Evolutionary conservation across 2,888 invertebrate genomes (phyloP), one percentile per base, ranked within the genome.

Genomic region (Trissonchulus latispiculum): DNA sequence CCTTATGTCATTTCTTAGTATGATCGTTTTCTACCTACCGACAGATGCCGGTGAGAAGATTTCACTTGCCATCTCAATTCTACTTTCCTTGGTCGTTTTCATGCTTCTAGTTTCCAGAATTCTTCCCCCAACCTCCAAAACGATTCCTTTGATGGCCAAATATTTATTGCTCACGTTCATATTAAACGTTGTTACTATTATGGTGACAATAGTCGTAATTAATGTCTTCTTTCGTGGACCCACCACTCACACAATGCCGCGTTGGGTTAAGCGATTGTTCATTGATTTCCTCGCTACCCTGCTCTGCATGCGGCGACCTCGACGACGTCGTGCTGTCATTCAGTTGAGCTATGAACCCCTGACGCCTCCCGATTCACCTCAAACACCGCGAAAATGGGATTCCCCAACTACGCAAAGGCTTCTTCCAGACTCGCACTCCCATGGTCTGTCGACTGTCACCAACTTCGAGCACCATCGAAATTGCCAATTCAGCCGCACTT

Each of bases 11-110:
- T 99, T 99, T 86, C 90, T 99, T 79, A 96, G 95, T 84, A 95
- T 99, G 70, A 89, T 97, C 79, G 97, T 99, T 75, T 99, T 99
- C 86, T 97, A 97, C 84, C 87, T 99, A 82, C 99, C 99, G 36
- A 96, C 97, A 35, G 99, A 97, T 86, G 96, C 96, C 75, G 96
- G 96, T 72, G 95, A 95, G 87, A 96, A 96, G 88, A 84, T 86
- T 79, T 86, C 86, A 23, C 79, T 86, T 75, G 85, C 85, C 80
- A 99, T 99, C 84, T 96, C 95, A 85, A 97, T 99, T 89, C 88
- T 99, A 81, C 92, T 99, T 84, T 97, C 99, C 85, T 89, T 99
- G 87, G 97, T 97, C 86, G 99, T 99, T 89, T 99, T 99, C 86
- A 88, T 99, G 84, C 87, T 99, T 84, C 89, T 99, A 80, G 96